phyloP scores from a whole-genome alignment of 2,113 vertebrate genomes.

The Megatriorchis doriae region DNA sequence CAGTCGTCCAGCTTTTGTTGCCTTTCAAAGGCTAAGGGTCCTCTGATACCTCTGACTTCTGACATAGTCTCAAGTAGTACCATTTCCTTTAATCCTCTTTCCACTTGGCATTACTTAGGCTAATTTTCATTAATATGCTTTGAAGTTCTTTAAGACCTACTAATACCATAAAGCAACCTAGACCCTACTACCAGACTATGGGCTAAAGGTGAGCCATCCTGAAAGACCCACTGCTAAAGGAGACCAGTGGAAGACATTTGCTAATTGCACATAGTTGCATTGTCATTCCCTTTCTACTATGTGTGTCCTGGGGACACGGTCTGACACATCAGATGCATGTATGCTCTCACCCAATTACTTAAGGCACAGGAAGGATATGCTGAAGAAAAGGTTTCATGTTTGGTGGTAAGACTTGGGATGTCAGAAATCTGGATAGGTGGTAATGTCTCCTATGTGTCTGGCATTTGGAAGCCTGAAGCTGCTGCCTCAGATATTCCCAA shows the following conservation, averaged over 20 bases:
- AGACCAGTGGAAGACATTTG: not conserved
- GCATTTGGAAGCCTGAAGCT: not conserved
- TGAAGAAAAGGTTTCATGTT: not conserved
- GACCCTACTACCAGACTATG: not conserved
- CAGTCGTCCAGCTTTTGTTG: not conserved
- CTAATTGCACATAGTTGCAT: not conserved
- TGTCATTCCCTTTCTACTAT: not conserved
- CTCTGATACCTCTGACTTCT: not conserved
- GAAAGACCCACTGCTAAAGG: not conserved
- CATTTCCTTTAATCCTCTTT: constrained; percentile 11
- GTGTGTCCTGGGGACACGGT: not conserved
- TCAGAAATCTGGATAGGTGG: not conserved
- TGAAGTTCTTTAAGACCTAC: not conserved
- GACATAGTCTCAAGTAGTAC: not conserved
- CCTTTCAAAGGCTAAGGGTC: not conserved
- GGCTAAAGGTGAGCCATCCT: not conserved
- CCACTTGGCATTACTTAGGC: not conserved
- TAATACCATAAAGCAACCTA: not conserved
- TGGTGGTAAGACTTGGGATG: not conserved
- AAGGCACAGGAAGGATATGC: not conserved
- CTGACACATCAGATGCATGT: not conserved
- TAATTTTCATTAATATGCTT: not conserved
- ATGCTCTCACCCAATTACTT: not conserved
- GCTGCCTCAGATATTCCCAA: not conserved
- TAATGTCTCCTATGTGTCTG: not conserved